phyloP scores from a whole-genome alignment of 2,797 vertebrate genomes.

The Triplophysa bombifrons region DNA sequence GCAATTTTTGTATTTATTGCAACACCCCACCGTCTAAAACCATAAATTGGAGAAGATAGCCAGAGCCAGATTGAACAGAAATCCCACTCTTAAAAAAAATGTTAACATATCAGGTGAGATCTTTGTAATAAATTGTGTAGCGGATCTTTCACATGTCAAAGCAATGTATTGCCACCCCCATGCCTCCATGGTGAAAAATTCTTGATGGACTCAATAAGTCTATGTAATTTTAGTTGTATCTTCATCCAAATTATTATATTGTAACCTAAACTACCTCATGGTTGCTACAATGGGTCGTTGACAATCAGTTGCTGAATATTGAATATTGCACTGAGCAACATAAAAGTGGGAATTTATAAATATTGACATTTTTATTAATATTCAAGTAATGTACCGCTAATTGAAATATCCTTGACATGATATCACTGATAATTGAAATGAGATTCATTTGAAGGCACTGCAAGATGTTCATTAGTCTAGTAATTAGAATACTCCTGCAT shows the following conservation, averaged over 20 bases:
- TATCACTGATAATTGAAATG: slow-evolving; percentile 8
- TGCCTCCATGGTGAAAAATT: too few species aligned
- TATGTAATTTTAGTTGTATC: too few species aligned
- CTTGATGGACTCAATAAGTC: too few species aligned
- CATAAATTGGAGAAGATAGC: background rate
- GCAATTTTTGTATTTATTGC: background rate
- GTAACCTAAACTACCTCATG: too few species aligned
- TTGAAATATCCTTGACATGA: background rate
- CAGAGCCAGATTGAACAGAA: background rate
- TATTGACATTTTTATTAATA: background rate
- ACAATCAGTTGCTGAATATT: too few species aligned
- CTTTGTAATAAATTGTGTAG: background rate
- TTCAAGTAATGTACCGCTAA: background rate
- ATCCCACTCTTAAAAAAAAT: background rate
- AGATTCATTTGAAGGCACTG: background rate
- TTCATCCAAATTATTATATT: too few species aligned
- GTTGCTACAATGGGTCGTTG: too few species aligned
- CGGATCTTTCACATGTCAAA: background rate
- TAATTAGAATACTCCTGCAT: background rate
- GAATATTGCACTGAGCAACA: background rate
- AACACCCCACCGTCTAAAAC: background rate
- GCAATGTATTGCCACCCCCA: too few species aligned
- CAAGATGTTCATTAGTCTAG: background rate
- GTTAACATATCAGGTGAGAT: background rate
- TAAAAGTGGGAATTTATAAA: background rate